Evolutionary conservation across 2,888 invertebrate genomes (phyloP), one percentile per base, ranked within the genome.

Genomic region (Eulithis testata): DNA sequence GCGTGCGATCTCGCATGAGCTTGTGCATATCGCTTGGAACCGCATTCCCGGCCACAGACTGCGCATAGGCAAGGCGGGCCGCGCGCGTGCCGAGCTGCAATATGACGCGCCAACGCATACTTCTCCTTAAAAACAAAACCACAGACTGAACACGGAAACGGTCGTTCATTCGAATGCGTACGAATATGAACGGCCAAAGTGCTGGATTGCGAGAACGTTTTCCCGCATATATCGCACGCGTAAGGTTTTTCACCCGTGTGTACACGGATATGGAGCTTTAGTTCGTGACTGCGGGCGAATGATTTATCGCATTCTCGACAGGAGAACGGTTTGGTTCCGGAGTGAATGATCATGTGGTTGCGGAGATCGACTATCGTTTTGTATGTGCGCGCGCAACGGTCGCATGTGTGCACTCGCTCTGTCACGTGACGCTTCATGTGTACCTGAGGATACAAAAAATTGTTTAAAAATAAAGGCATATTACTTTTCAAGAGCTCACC

Each of bases 191-290:
- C 31, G n/a, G 11, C 27, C 31, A 31, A 31, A 4, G 51, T 31
- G 51, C 51, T 45, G 7, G 31, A 51, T n/a, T 51, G 51, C 11
- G 51, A 51, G 57, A 57, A 57, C 7, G 57, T 12, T 7, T 49
- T 57, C 21, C 59, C 59, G 44, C 59, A 59, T 4, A 43, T 5
- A 11, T 4, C 11, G 44, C 59, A 59, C 5, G 43, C 31, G 51
- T 43, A 44, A 2, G 59, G 59, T 11, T 51, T 43, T 44, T 59
- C 59, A 6, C 59, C 59, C 4, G 50, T 44, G 51, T 59, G 59
- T 12, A 52, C 51, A 11, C 59, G 51, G 9, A 3, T 5, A 14
- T 59, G 59, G 5, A 52, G 31, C 2, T 40, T 36, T 14, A 53
- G 27, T n/a, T 44, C 50, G 21, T 43, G 59, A 11, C 40, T 7